Base-by-base conservation (phyloP, 1,140 invertebrate species). In the Leptestheria dahalacensis region DNA sequence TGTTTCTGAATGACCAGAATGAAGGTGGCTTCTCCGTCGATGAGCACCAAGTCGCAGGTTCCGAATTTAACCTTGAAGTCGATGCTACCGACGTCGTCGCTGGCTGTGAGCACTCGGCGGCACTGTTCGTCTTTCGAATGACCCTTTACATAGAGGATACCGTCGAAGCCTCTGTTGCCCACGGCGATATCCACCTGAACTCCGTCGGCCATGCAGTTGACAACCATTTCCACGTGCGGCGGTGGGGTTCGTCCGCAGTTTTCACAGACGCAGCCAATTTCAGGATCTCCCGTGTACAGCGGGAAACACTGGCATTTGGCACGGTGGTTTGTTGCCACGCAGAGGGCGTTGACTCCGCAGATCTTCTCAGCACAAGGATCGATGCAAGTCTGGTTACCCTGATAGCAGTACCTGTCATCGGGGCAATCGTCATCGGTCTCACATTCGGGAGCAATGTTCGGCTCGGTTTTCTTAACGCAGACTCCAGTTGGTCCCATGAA, bases 1-100 rank as follows among this genome's bases (percentile, higher is more conserved):
- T 95, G 91, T 74, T 91, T 93, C 68, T 94, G 91, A 67, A 95
- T 91, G 10, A 95, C 90, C 20, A 95, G 74, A 0, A 94, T 85
- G 67, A 94, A 94, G 65, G 86, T 88, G 12, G 91, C 91, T 68
- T 91, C 80, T 49, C 91, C 90, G 84, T 93, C 91, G 2, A 91
- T 82, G 64, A 92, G 89, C 62, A 91, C 86, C 23, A 95, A 77
- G 64, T 90, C 91, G 69, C 91, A 95, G 62, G 82, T 86, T 55
- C 90, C 91, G 67, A 94, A 94, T 60, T 85, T 79, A 12, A 95
- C 91, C 68, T 91, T 91, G 73, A 94, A 95, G 64, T 85, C 83
- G 67, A 92, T 84, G 1, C 80, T 82, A 61, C 76, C 77, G 15
- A 82, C 78, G 46, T 78, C 74, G 18, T 82, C 78, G 64, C 84